A percentile compares a stretch with the other conserved stretches of the same genome.
These are phyloP conservation scores for Eulemur rufifrons DNA, from an alignment of 2,113 vertebrate genomes.

Conservation along the genomic window DNA sequence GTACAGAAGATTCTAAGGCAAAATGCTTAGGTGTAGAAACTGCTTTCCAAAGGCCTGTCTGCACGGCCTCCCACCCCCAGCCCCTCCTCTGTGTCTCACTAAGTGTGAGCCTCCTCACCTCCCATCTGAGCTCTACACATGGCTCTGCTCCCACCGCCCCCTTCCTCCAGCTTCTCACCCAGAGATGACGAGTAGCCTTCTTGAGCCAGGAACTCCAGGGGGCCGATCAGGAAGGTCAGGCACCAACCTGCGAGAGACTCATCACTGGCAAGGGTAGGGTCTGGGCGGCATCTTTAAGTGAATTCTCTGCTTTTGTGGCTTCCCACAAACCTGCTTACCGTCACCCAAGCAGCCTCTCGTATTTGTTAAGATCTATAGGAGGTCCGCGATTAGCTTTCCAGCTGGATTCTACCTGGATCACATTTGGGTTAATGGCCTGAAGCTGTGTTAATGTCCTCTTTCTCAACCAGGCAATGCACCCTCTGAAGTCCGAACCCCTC, in stretches of 20 bases:
- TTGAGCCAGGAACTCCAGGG: neutral
- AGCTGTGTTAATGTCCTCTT: neutral
- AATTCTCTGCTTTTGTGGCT: slow-evolving; percentile 41
- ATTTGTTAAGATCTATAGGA: slow-evolving; percentile 25
- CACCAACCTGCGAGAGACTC: neutral
- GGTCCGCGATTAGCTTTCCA: slow-evolving; percentile 36
- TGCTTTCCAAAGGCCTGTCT: neutral
- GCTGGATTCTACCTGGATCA: slow-evolving; percentile 34
- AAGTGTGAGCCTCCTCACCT: neutral
- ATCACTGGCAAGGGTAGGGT: neutral
- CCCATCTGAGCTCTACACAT: too few species aligned
- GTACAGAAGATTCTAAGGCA: neutral
- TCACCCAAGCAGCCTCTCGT: neutral
- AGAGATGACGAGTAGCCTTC: neutral
- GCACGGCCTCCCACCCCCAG: neutral
- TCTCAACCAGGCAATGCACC: neutral
- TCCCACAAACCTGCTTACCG: slow-evolving; percentile 43
- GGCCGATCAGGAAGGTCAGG: neutral
- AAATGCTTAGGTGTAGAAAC: neutral
- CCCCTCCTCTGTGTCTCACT: neutral
- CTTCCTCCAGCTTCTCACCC: neutral
- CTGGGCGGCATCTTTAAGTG: neutral
- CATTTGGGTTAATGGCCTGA: neutral
- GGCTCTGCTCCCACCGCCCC: neutral
- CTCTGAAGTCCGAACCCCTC: neutral